Base-by-base conservation (phyloP, 2,797 vertebrate species). In the Phoebastria nigripes region DNA sequence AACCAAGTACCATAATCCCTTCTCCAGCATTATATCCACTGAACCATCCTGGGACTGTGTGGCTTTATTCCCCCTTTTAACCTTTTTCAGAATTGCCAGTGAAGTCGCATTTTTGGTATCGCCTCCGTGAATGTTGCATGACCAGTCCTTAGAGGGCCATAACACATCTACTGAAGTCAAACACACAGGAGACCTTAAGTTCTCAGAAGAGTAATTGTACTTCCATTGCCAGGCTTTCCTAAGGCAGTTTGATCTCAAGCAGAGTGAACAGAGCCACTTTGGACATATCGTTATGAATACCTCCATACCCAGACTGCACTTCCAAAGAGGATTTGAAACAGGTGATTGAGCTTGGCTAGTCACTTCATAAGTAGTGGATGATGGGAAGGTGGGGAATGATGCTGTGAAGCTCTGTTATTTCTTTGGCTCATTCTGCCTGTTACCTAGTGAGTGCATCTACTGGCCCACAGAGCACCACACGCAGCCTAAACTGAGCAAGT, bases 101-200 rank as follows among this genome's bases (percentile, higher is more conserved):
- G 46, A 82, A 58, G 9, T 29, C 0, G 0, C 21, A 33, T 25
- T 61, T 47, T 47, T 39, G 51, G 35, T 6, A 63, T 8, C 29
- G 54, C 11, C 7, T 59, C 39, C 13, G 15, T 13, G 19, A 85
- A 39, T 6, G 5, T 16, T 31, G 5, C 4, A 15, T 37, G 39
- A 51, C 15, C 28, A 71, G 20, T 92, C 46, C 29, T 46, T 22
- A 59, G 21, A 80, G 42, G 37, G 12, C 29, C 90, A 16, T 24
- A 85, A 47, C 42, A 25, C 8, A 24, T 55, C 52, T 69, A 31
- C 25, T 26, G 29, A 42, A 77, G 15, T 44, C 31, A 61, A 77
- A 52, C 29, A 41, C 25, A n/a, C 2, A 59, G 51, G 17, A 81
- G 44, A 31, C 3, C 8, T 46, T 35, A 46, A 17, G 9, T 52